phyloP scores from a whole-genome alignment of 1,140 invertebrate genomes.

The Bombyx mandarina region DNA sequence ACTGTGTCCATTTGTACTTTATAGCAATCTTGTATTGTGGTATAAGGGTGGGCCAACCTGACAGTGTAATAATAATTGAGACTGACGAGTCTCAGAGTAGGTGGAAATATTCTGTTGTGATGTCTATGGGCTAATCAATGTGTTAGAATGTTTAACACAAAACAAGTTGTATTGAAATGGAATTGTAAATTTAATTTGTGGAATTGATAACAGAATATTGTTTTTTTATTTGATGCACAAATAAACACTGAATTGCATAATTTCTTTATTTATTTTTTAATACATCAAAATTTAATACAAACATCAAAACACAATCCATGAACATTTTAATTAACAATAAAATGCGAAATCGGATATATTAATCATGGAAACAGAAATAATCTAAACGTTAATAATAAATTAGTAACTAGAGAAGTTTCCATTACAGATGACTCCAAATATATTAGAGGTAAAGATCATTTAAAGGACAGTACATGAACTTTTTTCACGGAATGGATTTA shows the following conservation, averaged over 20 bases:
- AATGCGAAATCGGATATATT: too few species aligned
- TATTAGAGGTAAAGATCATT: constrained; percentile 22
- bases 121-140: background rate
- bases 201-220: constrained; percentile 34
- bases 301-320: too few species aligned
- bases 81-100: background rate
- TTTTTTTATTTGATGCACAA: constrained; percentile 42
- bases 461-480: constrained; percentile 91
- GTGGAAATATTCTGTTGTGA: background rate
- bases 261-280: constrained; percentile 18
- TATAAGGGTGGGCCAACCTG: too few species aligned
- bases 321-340: too few species aligned
- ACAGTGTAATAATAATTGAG: too few species aligned
- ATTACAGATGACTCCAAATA: background rate
- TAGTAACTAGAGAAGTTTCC: background rate
- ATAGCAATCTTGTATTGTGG: too few species aligned
- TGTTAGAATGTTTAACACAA: constrained; percentile 2
- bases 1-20: too few species aligned
- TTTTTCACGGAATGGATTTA: constrained; percentile 98
- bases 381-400: too few species aligned
- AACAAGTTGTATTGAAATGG: constrained; percentile 11
- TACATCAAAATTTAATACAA: background rate
- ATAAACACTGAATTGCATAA: constrained; percentile 35
- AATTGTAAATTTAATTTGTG: constrained; percentile 22
- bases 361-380: too few species aligned